A percentile compares a stretch with the other conserved stretches of the same genome.
These are phyloP conservation scores for Gallinago paraguaiae DNA, from an alignment of 2,113 vertebrate species.

Conservation along the genomic window DNA sequence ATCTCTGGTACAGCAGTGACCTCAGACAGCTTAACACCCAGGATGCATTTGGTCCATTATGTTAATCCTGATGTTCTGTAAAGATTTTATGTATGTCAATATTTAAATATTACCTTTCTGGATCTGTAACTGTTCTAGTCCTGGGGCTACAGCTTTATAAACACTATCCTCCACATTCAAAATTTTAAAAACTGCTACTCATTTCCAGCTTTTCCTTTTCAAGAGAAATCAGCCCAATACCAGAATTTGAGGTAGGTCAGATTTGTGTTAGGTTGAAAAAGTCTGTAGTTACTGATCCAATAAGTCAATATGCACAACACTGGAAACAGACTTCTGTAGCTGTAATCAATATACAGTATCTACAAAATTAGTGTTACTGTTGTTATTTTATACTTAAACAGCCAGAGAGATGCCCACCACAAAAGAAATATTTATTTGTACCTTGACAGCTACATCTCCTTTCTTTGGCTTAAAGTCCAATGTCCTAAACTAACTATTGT, in stretches of 20 bases:
- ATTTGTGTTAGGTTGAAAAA: neutral
- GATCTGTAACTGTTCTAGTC: neutral
- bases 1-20: neutral
- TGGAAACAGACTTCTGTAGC: neutral
- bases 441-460: neutral
- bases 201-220: neutral
- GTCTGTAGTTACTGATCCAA: neutral
- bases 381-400: neutral
- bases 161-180: neutral
- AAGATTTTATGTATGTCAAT: neutral
- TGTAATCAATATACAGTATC: neutral
- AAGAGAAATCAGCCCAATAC: neutral
- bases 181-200: neutral
- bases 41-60: neutral
- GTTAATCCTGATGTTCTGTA: neutral
- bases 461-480: neutral
- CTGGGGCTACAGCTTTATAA: neutral
- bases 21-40: neutral
- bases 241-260: neutral
- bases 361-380: neutral
- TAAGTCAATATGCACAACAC: fast-evolving
- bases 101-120: neutral
- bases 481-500: neutral
- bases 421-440: neutral
- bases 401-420: neutral